These are phyloP conservation scores for Lanius collurio DNA, from an alignment of 2,113 vertebrate species.

Conservation along the genomic window DNA sequence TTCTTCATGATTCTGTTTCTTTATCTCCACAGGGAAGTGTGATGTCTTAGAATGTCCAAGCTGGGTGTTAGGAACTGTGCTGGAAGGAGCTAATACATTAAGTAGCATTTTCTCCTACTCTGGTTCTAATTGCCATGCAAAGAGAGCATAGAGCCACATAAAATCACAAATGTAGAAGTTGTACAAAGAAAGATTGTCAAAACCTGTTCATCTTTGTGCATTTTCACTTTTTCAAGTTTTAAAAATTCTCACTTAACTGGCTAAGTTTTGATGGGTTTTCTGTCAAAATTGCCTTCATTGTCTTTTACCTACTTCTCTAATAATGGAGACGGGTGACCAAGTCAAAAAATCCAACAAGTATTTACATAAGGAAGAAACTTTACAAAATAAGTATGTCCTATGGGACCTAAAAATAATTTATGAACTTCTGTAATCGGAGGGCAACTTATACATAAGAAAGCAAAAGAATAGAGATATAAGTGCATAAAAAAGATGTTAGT, in stretches of 20 bases:
- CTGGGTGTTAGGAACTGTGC: not conserved
- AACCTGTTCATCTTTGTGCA: not conserved
- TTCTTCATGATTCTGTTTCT: not conserved
- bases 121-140: not conserved
- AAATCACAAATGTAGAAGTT: not conserved
- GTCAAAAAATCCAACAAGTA: not conserved
- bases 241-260: not conserved
- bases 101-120: not conserved
- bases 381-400: not conserved
- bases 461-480: not conserved
- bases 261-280: not conserved
- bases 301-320: not conserved
- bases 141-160: not conserved
- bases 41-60: not conserved
- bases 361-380: not conserved
- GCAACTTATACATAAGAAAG: not conserved
- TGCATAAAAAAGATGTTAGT: not conserved
- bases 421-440: not conserved
- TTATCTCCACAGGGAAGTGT: not conserved
- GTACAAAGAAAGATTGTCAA: not conserved
- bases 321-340: not conserved
- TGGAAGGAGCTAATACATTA: not conserved
- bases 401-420: not conserved
- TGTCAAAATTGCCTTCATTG: not conserved
- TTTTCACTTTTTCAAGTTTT: not conserved